phyloP scores from a whole-genome alignment of 2,113 vertebrate genomes.

The Oreochromis tanganicae region DNA sequence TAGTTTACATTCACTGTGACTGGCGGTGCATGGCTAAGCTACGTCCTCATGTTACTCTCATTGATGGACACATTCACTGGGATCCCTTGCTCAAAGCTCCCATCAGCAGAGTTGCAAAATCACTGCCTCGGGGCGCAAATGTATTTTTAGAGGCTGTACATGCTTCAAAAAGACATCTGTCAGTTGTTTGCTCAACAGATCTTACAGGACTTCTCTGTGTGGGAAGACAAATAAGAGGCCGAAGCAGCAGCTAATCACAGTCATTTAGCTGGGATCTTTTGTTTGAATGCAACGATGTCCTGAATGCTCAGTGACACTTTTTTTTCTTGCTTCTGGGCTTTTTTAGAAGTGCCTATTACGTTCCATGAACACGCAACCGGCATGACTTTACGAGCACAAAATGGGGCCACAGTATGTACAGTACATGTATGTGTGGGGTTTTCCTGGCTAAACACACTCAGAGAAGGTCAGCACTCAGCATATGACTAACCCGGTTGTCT shows the following conservation, averaged over 20 bases:
- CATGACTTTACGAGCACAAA: constrained; percentile 19
- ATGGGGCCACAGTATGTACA: constrained; percentile 18
- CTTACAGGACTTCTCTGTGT: constrained; percentile 19
- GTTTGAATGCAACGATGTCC: constrained; percentile 30
- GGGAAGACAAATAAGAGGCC: constrained; percentile 44
- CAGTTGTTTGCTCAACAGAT: constrained; percentile 27
- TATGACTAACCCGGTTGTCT: constrained; percentile 52
- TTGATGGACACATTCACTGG: constrained; percentile 38
- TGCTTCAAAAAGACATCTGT: constrained; percentile 39
- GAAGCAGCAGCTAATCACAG: constrained; percentile 29
- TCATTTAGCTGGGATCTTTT: constrained; percentile 25
- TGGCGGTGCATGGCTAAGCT: constrained; percentile 41
- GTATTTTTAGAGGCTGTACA: constrained; percentile 43
- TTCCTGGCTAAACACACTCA: constrained; percentile 39
- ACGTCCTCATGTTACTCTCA: constrained; percentile 45
- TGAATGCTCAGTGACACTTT: background rate
- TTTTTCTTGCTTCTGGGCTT: background rate
- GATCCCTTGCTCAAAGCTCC: constrained; percentile 16
- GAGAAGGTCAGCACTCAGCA: constrained; percentile 27
- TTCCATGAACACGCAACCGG: background rate
- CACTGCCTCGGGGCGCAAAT: constrained; percentile 27
- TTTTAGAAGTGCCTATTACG: background rate
- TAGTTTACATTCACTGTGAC: constrained; percentile 45
- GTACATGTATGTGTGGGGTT: constrained; percentile 37
- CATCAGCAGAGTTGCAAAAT: constrained; percentile 27